A percentile compares a stretch with the other conserved stretches of the same genome.
phyloP scores from a whole-genome alignment of 2,888 invertebrate genomes.

The Ashinkailepas kermadecensis region DNA sequence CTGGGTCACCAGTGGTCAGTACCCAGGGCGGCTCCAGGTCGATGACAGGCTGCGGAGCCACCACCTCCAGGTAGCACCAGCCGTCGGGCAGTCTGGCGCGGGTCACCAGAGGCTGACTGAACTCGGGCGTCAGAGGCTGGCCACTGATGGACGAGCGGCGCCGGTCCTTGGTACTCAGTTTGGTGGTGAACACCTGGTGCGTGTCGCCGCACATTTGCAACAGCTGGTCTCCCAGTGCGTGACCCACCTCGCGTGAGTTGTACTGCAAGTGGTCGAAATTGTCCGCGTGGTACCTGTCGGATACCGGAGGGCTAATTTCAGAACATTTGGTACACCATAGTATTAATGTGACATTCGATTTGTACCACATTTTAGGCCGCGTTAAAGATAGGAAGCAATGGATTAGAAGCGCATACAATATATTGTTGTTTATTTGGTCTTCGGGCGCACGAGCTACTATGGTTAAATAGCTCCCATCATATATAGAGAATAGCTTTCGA shows the following conservation, averaged over 20 bases:
- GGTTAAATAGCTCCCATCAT: too few relatives aligned
- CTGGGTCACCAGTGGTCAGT: neutral
- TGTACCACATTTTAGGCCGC: too few relatives aligned
- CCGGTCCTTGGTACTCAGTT: neutral
- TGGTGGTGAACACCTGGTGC: neutral
- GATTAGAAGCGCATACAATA: too few relatives aligned
- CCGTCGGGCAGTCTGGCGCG: slow-evolving; percentile 53
- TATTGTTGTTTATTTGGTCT: too few relatives aligned
- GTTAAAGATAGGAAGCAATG: too few relatives aligned
- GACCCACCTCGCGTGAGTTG: slow-evolving; percentile 56
- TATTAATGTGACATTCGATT: too few relatives aligned
- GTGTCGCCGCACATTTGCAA: neutral
- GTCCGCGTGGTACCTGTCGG: slow-evolving; percentile 47
- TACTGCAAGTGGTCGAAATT: slow-evolving; percentile 50
- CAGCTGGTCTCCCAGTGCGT: slow-evolving; percentile 44
- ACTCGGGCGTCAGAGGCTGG: slow-evolving; percentile 26
- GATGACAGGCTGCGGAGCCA: neutral
- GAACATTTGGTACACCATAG: neutral
- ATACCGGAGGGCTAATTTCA: too few relatives aligned
- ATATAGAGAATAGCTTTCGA: too few relatives aligned
- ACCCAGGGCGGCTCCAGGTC: neutral
- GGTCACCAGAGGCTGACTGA: slow-evolving; percentile 30
- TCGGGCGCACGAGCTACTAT: too few relatives aligned
- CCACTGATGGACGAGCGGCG: slow-evolving; percentile 6
- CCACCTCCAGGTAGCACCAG: slow-evolving; percentile 52